These are phyloP conservation scores for Pseudomugil gertrudae DNA, from an alignment of 2,797 vertebrate species.

Conservation along the genomic window DNA sequence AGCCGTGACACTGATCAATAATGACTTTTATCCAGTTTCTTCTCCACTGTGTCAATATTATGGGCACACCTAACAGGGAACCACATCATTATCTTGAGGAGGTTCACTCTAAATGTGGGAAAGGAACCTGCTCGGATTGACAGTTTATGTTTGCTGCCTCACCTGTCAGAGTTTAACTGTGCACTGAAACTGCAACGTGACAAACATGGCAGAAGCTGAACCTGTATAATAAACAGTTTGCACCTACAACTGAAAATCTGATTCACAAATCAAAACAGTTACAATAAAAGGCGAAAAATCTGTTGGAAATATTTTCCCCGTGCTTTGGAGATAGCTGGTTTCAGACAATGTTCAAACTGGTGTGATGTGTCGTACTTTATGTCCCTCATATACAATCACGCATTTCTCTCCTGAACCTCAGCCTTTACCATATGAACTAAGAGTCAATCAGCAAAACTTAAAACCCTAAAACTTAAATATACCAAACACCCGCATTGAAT, in stretches of 20 bases:
- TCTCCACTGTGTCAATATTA: constrained; percentile 36
- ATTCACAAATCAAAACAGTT: background rate
- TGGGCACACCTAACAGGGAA: constrained; percentile 4
- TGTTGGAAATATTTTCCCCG: background rate
- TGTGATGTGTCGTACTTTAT: no score
- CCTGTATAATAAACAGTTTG: no score
- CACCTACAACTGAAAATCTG: no score
- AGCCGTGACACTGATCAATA: constrained; percentile 87
- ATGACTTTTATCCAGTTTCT: constrained; percentile 45
- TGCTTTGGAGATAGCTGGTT: no score
- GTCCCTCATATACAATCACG: background rate
- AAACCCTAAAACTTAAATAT: background rate
- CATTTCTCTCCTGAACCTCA: no score
- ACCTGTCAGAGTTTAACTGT: no score
- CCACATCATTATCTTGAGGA: constrained; percentile 3
- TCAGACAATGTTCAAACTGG: no score
- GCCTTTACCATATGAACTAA: no score
- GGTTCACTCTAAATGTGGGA: background rate
- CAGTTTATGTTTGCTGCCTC: no score
- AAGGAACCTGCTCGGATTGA: background rate
- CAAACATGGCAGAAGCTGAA: no score
- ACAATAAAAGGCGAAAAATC: background rate
- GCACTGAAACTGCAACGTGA: no score
- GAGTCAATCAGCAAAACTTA: no score
- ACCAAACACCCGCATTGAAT: background rate